These are phyloP conservation scores for Chironomus tepperi DNA, from an alignment of 1,140 invertebrate species.

Conservation along the genomic window DNA sequence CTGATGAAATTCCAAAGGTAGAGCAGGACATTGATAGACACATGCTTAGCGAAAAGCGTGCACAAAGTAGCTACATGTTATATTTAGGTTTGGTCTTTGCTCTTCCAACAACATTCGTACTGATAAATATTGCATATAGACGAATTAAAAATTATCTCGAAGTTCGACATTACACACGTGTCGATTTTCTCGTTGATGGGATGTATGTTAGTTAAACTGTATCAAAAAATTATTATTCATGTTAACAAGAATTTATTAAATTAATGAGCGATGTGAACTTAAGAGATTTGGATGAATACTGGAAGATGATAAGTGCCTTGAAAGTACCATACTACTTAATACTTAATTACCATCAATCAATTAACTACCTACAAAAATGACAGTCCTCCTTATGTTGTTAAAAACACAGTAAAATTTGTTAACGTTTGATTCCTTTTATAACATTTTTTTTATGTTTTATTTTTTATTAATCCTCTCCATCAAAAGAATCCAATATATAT, in stretches of 20 bases:
- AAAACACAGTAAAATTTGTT: no score
- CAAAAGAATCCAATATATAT: not conserved
- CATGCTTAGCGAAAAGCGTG: constrained; percentile 33
- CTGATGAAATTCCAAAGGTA: constrained; percentile 23
- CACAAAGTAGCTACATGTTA: constrained; percentile 43
- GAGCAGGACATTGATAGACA: constrained; percentile 31
- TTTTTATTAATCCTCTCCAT: not conserved
- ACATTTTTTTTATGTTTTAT: not conserved
- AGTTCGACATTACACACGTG: constrained; percentile 51
- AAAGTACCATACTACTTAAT: no score
- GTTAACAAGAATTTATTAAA: no score
- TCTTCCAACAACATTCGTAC: constrained; percentile 43
- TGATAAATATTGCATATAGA: constrained; percentile 45
- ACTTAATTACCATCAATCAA: no score
- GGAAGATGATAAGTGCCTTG: not conserved
- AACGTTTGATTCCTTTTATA: no score
- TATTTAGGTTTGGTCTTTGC: constrained; percentile 42
- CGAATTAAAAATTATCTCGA: constrained; percentile 51
- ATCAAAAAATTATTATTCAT: not conserved
- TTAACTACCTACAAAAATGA: no score
- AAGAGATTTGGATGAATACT: not conserved
- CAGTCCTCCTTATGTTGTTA: no score
- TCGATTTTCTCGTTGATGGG: constrained; percentile 57
- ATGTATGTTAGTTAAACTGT: constrained; percentile 42
- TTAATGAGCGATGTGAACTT: not conserved